Base-by-base conservation (phyloP, 2,888 invertebrate species). In the Galerucella pusilla region DNA sequence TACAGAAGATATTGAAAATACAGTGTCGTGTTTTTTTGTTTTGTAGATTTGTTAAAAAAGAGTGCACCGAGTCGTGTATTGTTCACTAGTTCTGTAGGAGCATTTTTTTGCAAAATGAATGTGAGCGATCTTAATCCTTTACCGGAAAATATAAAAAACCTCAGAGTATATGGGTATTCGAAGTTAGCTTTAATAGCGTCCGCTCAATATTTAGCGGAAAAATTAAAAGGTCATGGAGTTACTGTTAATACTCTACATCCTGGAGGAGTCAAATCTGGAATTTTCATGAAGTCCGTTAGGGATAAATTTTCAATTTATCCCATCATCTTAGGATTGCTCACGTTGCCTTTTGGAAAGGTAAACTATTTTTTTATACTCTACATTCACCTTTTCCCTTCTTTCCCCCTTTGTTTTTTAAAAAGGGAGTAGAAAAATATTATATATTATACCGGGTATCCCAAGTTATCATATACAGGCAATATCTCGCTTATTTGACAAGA, bases 31-130 rank as follows among this genome's bases (percentile, higher is more conserved):
- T 64, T 12, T 20, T 64, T 28, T 64, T 35, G 42, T 25, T 9
- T 28, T 67, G 12, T 89, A 72, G 90, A 89, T 73, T 90, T 91
- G 83, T 85, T 92, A 60, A 85, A 83, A 73, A 83, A 83, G 77
- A 80, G 83, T 25, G 79, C 80, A 28, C 80, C 81, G 25, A 81
- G 82, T 35, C 76, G 83, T 66, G 82, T 85, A 64, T 78, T 85
- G 35, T 85, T 82, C 68, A 83, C 85, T 1, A 78, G 84, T 12
- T 85, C 85, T 7, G 28, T 73, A 4, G 66, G 78, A 59, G 83
- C 81, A 0, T 77, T 76, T 35, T 69, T 67, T 11, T 80, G 77
- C 0, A 77, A 78, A 64, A 60, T 84, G 9, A 68, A 79, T 67
- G n/a, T 81, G 16, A 71, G 80, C 9, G 76, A 82, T 60, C 60